These are phyloP conservation scores for Erebia palarica DNA, from an alignment of 2,888 invertebrate genomes.

Conservation along the genomic window DNA sequence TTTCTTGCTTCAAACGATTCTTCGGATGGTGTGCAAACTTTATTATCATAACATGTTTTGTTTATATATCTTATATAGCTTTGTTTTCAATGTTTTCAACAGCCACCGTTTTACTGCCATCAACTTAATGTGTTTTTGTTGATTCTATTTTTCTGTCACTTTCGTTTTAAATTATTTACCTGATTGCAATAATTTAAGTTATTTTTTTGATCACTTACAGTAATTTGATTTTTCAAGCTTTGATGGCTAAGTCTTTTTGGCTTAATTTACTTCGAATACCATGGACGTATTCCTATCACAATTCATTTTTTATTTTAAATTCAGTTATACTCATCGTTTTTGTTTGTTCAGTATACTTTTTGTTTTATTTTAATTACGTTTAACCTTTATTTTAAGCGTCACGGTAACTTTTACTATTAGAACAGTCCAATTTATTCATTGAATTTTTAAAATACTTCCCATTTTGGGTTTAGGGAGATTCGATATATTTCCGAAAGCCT, in stretches of 20 bases:
- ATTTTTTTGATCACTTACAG: neutral
- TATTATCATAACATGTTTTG: constrained; percentile 81
- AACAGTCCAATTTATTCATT: neutral
- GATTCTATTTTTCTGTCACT: constrained; percentile 23
- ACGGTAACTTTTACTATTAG: constrained; percentile 44
- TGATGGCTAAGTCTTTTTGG: neutral
- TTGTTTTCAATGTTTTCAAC: constrained; percentile 63
- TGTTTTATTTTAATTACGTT: constrained; percentile 29
- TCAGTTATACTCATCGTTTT: neutral
- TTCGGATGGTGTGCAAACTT: constrained; percentile 74
- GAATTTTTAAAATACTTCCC: neutral
- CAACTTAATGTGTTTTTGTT: constrained; percentile 59
- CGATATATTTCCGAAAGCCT: neutral
- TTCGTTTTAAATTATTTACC: constrained; percentile 17
- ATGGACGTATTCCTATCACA: too few relatives aligned
- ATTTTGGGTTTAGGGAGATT: neutral
- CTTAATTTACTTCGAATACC: too few relatives aligned
- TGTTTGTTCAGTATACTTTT: neutral
- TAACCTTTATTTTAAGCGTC: constrained; percentile 40
- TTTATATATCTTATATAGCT: constrained; percentile 75
- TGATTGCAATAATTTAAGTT: constrained; percentile 16
- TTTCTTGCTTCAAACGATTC: constrained; percentile 71
- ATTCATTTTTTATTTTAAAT: too few relatives aligned
- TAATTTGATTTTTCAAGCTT: neutral
- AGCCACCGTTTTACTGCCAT: constrained; percentile 53